Base-by-base conservation (phyloP, 2,113 vertebrate genomes). In the Nyctereutes procyonoides region DNA sequence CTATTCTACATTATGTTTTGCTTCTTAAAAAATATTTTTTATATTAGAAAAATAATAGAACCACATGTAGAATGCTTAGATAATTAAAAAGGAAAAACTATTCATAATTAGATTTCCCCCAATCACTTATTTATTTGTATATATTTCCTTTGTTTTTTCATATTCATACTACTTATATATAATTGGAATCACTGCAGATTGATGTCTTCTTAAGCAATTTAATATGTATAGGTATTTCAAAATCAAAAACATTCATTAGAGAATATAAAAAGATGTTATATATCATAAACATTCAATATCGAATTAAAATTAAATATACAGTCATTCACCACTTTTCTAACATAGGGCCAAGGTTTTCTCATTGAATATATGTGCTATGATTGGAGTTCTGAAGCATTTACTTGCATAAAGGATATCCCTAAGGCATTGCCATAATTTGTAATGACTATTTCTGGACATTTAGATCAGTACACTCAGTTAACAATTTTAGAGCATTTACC, bases 41-140 rank as follows among this genome's bases (percentile, higher is more conserved):
- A 24, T 79, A 67, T 56, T 89, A 90, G 22, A 93, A 96, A 96
- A 88, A 91, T 51, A 92, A 80, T 53, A 90, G 38, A 65, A 89
- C 12, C 24, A 94, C 17, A 28, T 16, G 38, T 35, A 96, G 28
- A 74, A 94, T 67, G 67, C 82, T 71, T 91, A 16, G 51, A 58
- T 94, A 91, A 80, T 51, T 63, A 53, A 62, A 82, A 91, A 88
- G 32, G 56, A 76, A 69, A 96, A 82, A 80, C 35, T 51, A 90
- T 5, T 88, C 15, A n/a, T 88, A 93, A 97, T 95, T 96, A n/a
- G 28, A 92, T 89, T 89, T 17, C 19, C 15, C 38, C 20, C 24
- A 96, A 96, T 94, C 26, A 74, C n/a, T 92, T 74, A 55, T 63
- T 88, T 88, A 88, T 93, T 95, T 97, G 94, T 38, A 84, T 56